Conservation (phyloP, 2,797 vertebrate species). For the Bovichtus diacanthus region DNA sequence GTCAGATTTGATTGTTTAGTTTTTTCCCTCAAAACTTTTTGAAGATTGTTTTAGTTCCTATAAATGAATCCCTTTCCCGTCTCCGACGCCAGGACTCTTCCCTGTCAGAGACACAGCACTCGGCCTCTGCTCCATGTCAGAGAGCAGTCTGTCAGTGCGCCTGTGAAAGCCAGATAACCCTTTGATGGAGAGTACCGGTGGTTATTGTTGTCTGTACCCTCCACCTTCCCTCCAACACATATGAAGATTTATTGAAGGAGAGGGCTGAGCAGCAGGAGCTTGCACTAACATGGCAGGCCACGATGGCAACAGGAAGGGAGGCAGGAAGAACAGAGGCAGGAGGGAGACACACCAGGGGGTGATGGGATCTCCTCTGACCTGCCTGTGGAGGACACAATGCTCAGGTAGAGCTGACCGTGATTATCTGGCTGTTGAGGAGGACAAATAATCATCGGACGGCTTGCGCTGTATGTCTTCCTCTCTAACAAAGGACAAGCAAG, state of each 20-base stretch:
- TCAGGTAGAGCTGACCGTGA: constrained; percentile 62
- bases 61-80: constrained; percentile 60
- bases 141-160: constrained; percentile 78
- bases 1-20: constrained; percentile 22
- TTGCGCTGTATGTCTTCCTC: constrained; percentile 50
- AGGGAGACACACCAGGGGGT: constrained; percentile 71
- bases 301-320: constrained; percentile 81
- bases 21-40: constrained; percentile 42
- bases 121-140: constrained; percentile 77
- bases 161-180: constrained; percentile 86
- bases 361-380: constrained; percentile 76
- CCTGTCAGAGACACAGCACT: constrained; percentile 73
- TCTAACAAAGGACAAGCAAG: constrained; percentile 55
- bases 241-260: constrained; percentile 85
- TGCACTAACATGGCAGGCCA: constrained; percentile 80
- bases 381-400: constrained; percentile 71
- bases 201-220: constrained; percentile 85
- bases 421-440: constrained; percentile 63
- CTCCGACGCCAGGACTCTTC: constrained; percentile 53
- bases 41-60: constrained; percentile 37
- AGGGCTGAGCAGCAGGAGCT: constrained; percentile 80
- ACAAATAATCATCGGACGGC: constrained; percentile 69
- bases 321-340: constrained; percentile 76
- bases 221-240: constrained; percentile 83
- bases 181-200: constrained; percentile 83